phyloP scores from a whole-genome alignment of 2,888 invertebrate genomes.

The Athetis lepigone region DNA sequence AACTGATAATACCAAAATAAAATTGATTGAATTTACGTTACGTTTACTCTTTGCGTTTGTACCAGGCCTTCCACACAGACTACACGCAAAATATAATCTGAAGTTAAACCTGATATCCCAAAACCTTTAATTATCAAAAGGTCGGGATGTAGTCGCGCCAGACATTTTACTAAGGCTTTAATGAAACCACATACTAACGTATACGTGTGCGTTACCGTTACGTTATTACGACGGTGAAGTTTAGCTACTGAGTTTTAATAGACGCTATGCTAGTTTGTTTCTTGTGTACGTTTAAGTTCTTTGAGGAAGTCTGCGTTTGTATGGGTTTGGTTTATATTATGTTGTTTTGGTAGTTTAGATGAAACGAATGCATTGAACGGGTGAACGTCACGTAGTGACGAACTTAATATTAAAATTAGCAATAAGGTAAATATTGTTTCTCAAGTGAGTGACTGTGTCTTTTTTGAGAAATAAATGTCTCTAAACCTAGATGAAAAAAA shows the following conservation, averaged over 20 bases:
- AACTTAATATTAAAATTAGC: too few relatives aligned
- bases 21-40: too few relatives aligned
- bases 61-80: not conserved
- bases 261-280: slow-evolving; percentile 26
- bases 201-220: slow-evolving; percentile 58
- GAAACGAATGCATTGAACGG: too few relatives aligned
- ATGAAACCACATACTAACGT: slow-evolving; percentile 77
- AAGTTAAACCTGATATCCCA: slow-evolving; percentile 41
- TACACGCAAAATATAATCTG: slow-evolving; percentile 21
- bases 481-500: too few relatives aligned
- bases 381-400: too few relatives aligned
- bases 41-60: too few relatives aligned
- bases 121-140: slow-evolving; percentile 55
- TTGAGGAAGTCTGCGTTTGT: not conserved
- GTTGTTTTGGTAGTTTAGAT: not conserved
- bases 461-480: too few relatives aligned
- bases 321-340: slow-evolving; percentile 17
- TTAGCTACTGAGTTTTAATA: slow-evolving; percentile 44
- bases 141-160: slow-evolving; percentile 71
- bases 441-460: too few relatives aligned
- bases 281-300: slow-evolving; percentile 39
- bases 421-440: too few relatives aligned
- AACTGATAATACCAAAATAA: too few relatives aligned
- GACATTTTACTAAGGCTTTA: slow-evolving; percentile 77
- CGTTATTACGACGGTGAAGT: slow-evolving; percentile 71